Evolutionary conservation across 2,888 invertebrate genomes (phyloP), one percentile per base, ranked within the genome.

Genomic region (Spodoptera picta): DNA sequence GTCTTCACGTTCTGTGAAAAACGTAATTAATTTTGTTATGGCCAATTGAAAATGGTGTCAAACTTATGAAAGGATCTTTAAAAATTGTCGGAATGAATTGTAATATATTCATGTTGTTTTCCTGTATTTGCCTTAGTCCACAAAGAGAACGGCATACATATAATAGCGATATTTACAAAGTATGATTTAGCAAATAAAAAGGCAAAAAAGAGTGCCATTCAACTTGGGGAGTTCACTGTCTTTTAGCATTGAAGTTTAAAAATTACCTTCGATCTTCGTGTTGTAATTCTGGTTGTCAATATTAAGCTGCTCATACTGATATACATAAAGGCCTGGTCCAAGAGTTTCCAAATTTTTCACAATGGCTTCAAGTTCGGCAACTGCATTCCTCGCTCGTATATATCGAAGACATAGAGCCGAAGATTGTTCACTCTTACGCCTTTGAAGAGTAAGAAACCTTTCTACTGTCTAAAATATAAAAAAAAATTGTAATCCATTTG

Each of bases 181-280:
- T 5, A 36, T 36, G 9, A 7, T 7, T 6, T 9, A 14, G 9
- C 36, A 36, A 36, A 36, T 6, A 36, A 1, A 36, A 5, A 36
- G 9, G 6, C 36, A 9, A 36, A 6, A 31, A 36, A 7, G 9
- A 36, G 6, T 36, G 36, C 7, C 36, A 36, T 36, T 36, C 36
- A 36, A 36, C 36, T 36, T 7, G 36, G 36, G 6, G 2, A 31
- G 31, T 31, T 31, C 31, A 31, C 5, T 31, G 31, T 6, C 4
- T 31, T 6, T 6, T 4, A 19, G 19, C 19, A 19, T 19, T 19
- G 19, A 19, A 19, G 19, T 19, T 19, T 19, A 19, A 4, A 36
- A 42, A 36, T 67, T 79, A 93, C 95, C 95, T 92, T 95, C 95
- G 72, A 94, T 92, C 81, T 94, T 95, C 6, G 83, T 89, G 71